Base-by-base conservation (phyloP, 2,797 vertebrate species). In the Tarsius wallacei region DNA sequence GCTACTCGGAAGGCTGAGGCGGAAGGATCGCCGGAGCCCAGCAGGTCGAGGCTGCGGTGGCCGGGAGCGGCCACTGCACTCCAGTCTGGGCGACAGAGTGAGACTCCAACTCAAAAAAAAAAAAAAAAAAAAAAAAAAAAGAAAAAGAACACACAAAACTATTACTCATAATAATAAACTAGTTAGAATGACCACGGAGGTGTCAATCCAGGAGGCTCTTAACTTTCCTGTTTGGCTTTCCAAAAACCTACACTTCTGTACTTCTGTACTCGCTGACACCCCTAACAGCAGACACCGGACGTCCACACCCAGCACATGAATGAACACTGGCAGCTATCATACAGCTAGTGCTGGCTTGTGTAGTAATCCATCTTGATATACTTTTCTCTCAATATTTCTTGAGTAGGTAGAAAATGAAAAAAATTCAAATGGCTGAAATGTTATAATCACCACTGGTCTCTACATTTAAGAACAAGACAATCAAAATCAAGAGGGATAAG, bases 321-420 rank as follows among this genome's bases (percentile, higher is more conserved):
- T 1, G n/a, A 82, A 51, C 66, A 73, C 13, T 24, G 74, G 31
- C 36, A 96, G 92, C 47, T 33, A 42, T 17, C 17, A 51, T 7
- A 47, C 33, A 7, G 26, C n/a, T 9, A 57, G 70, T 42, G 64
- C 74, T 91, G 26, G 6, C 59, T 84, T 85, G 51, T 42, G 5
- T 33, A 47, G 33, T 73, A 77, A 42, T 80, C 49, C 70, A 59
- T 80, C 49, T 66, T 88, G 70, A 24, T 90, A 16, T 11, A 77
- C 64, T 87, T 89, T 59, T 91, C 71, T 57, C 89, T 93, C 77
- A 53, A 10, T 51, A 78, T 94, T 94, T 93, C 78, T 47, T 96
- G 61, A 95, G 13, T 78, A 90, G 64, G 42, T 71, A 83, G 42
- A 87, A 66, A 84, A 93, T 31, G 77, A 4, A 26, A 49, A 15